Evolutionary conservation across 2,113 vertebrate genomes (phyloP).

Genomic region (Emydocephalus ijimae): DNA sequence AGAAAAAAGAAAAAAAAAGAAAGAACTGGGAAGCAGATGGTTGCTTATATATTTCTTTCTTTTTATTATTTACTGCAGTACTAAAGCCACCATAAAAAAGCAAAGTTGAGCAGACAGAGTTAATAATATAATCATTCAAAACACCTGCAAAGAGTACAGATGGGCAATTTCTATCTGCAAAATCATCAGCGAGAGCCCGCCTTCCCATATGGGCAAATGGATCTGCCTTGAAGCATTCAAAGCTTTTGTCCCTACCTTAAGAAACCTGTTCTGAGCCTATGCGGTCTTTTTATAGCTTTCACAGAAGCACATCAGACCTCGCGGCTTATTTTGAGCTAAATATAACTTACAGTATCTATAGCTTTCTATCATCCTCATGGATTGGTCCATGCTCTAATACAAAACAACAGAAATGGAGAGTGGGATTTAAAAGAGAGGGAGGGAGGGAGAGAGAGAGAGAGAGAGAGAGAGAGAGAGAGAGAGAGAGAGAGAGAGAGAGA

Average conservation of each 20-base stretch:
- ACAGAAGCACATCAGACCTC: conserved; percentile 67
- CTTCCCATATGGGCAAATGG: conserved; percentile 92
- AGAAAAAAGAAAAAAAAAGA: not conserved
- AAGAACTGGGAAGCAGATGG: conserved; percentile 86
- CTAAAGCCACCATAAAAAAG: conserved; percentile 93
- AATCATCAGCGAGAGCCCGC: conserved; percentile 85
- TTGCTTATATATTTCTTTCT: conserved; percentile 83
- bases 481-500: not conserved
- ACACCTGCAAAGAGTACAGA: conserved; percentile 98
- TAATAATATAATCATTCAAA: conserved; percentile 99
- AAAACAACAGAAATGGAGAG: conserved; percentile 28
- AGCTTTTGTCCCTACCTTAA: conserved; percentile 81
- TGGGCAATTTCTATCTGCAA: conserved; percentile 91
- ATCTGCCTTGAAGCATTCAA: conserved; percentile 75
- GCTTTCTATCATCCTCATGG: conserved; percentile 52
- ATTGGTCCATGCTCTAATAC: conserved; percentile 46
- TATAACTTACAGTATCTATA: conserved; percentile 61
- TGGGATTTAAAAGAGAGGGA: not conserved
- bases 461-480: not conserved
- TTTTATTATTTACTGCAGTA: conserved; percentile 76
- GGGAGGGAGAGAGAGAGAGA: not conserved
- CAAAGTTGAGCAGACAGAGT: conserved; percentile 95
- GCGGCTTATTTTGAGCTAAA: conserved; percentile 78
- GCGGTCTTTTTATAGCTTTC: conserved; percentile 77
- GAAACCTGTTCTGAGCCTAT: conserved; percentile 82